Percentiles rank a stretch among this genome's conserved stretches.
Conservation (phyloP, 2,888 invertebrate genomes). For the Druceiella hillmani region DNA sequence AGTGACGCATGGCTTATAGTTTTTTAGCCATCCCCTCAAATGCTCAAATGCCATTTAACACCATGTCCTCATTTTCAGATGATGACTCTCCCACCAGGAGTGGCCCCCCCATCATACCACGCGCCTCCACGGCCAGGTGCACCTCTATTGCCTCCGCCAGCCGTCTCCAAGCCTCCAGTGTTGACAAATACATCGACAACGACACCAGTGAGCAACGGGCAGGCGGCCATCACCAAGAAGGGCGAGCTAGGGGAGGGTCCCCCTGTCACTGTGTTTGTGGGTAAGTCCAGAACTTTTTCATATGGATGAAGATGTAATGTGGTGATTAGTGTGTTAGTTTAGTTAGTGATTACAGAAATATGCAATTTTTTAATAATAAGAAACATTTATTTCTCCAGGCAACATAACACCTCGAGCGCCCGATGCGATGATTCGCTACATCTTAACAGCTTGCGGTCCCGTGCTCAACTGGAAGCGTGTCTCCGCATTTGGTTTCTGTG, state of each 20-base stretch:
- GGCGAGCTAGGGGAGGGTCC: constrained; percentile 58
- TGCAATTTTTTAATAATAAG: neutral
- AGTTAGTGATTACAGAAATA: neutral
- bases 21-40: too few species aligned
- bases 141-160: constrained; percentile 37
- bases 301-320: constrained; percentile 2
- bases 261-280: constrained; percentile 95
- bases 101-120: constrained; percentile 34
- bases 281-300: constrained; percentile 37
- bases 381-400: constrained; percentile 42
- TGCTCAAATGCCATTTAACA: neutral
- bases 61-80: constrained; percentile 38
- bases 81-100: constrained; percentile 38
- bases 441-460: constrained; percentile 89
- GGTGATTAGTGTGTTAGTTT: constrained; percentile 1
- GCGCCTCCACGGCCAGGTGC: constrained; percentile 35
- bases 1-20: too few species aligned
- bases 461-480: constrained; percentile 97
- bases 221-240: constrained; percentile 4
- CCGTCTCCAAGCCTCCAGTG: constrained; percentile 37
- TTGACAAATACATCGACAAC: constrained; percentile 25
- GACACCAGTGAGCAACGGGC: constrained; percentile 16
- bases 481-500: constrained; percentile 97
- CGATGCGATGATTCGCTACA: constrained; percentile 89
- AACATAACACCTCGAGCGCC: constrained; percentile 95